Percentiles rank a stretch among this genome's conserved stretches.
Evolutionary conservation across 1,140 invertebrate species (phyloP).

Genomic region (Drosophila mojavensis): DNA sequence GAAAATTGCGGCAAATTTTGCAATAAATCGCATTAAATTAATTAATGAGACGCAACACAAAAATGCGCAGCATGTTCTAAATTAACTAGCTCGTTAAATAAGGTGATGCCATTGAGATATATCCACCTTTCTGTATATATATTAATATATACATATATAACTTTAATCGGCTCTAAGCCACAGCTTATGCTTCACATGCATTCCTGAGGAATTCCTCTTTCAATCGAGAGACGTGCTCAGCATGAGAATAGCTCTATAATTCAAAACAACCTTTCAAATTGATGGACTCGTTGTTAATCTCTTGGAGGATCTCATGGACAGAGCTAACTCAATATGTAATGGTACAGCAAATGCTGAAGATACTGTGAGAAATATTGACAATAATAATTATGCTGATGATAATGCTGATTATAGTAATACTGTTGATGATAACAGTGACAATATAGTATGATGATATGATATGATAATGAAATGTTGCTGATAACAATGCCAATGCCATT

Average conservation of each 20-base stretch:
- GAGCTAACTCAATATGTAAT: no score
- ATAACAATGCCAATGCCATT: no score
- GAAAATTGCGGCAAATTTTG: conserved; percentile 15
- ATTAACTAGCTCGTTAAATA: conserved; percentile 3
- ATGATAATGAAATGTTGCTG: no score
- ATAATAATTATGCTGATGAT: no score
- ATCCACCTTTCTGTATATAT: no score
- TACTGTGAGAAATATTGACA: no score
- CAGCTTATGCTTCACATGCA: background rate
- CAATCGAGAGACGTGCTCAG: background rate
- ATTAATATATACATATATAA: background rate
- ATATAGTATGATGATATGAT: no score
- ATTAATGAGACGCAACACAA: conserved; percentile 28
- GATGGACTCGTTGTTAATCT: background rate
- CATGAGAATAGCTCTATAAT: background rate
- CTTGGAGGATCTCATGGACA: no score
- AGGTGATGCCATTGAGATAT: conserved; percentile 11
- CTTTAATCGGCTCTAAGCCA: background rate
- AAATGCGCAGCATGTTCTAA: conserved; percentile 30
- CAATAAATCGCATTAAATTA: conserved; percentile 29
- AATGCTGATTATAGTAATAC: no score
- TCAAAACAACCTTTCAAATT: background rate
- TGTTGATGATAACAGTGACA: no score
- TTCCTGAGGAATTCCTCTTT: conserved; percentile 2
- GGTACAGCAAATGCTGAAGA: no score